Evolutionary conservation across 2,797 vertebrate genomes (phyloP).

Genomic region (Valencia hispanica): DNA sequence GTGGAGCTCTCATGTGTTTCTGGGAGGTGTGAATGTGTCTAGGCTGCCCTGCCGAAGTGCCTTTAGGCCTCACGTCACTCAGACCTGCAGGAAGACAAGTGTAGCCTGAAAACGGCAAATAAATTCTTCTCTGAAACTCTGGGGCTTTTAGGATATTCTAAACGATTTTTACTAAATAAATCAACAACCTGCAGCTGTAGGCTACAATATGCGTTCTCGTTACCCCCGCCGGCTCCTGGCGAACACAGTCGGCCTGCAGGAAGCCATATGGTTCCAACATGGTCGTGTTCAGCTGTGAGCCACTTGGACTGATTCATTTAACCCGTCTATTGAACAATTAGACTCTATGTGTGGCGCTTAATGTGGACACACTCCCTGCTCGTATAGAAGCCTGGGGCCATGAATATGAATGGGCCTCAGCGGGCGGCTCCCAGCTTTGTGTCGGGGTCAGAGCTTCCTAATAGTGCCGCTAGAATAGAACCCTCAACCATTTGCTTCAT

Average conservation of each 20-base stretch:
- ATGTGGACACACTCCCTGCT: slow-evolving; percentile 72
- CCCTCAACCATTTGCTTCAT: background rate
- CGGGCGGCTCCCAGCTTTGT: slow-evolving; percentile 58
- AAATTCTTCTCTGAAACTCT: slow-evolving; percentile 6
- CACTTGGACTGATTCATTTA: slow-evolving; percentile 96
- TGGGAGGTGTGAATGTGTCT: background rate
- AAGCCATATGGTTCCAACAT: slow-evolving; percentile 96
- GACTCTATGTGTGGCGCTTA: slow-evolving; percentile 84
- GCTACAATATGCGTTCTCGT: too few relatives aligned
- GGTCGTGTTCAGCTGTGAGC: slow-evolving; percentile 93
- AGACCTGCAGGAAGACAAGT: slow-evolving; percentile 68
- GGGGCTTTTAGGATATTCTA: too few relatives aligned
- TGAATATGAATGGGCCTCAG: slow-evolving; percentile 90
- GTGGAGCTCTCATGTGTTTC: background rate
- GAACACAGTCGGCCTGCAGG: slow-evolving; percentile 81
- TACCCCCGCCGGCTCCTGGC: slow-evolving; percentile 9
- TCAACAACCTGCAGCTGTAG: background rate
- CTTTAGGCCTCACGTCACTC: slow-evolving; percentile 62
- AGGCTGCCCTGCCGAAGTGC: slow-evolving; percentile 73
- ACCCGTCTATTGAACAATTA: slow-evolving; percentile 84
- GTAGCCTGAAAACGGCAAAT: slow-evolving; percentile 54
- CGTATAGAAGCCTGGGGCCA: slow-evolving; percentile 46
- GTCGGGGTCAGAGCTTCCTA: background rate
- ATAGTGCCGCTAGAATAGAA: background rate
- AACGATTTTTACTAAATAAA: too few relatives aligned